These are phyloP conservation scores for Rhinichthys klamathensis DNA, from an alignment of 2,113 vertebrate species.

Conservation along the genomic window DNA sequence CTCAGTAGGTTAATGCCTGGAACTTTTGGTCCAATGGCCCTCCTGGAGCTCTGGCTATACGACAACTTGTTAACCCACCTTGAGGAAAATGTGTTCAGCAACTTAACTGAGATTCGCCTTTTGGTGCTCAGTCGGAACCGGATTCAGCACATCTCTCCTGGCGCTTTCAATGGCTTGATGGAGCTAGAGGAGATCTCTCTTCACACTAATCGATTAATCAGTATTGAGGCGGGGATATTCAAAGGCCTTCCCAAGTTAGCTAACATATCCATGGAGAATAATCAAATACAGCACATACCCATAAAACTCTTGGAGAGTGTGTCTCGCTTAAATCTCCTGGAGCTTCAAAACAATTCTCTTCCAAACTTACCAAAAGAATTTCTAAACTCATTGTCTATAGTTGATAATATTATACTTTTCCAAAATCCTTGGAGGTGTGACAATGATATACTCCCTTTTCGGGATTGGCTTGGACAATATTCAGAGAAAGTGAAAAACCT, in stretches of 20 bases:
- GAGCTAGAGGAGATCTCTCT: conserved; percentile 85
- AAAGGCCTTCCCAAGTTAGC: conserved; percentile 77
- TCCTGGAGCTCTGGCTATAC: conserved; percentile 87
- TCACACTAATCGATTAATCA: conserved; percentile 82
- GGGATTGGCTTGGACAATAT: conserved; percentile 80
- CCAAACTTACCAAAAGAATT: conserved; percentile 77
- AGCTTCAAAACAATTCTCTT: conserved; percentile 85
- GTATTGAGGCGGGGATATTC: conserved; percentile 75
- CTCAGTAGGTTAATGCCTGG: conserved; percentile 76
- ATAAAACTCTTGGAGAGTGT: conserved; percentile 75
- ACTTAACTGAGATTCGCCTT: conserved; percentile 81
- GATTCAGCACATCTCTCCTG: conserved; percentile 73
- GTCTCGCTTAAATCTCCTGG: conserved; percentile 74
- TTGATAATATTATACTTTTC: conserved; percentile 78
- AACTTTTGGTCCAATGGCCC: conserved; percentile 82
- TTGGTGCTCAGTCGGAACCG: conserved; percentile 87
- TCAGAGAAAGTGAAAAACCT: conserved; percentile 73
- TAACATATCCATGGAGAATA: conserved; percentile 89
- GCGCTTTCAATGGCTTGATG: conserved; percentile 80
- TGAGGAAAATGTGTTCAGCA: conserved; percentile 79
- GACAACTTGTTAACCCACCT: conserved; percentile 84
- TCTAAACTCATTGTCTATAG: conserved; percentile 75
- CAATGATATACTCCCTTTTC: conserved; percentile 79
- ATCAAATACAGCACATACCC: conserved; percentile 79
- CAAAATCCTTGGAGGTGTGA: conserved; percentile 93